Base-by-base conservation (phyloP, 2,888 invertebrate genomes). In the Polyommatus iphigenia region DNA sequence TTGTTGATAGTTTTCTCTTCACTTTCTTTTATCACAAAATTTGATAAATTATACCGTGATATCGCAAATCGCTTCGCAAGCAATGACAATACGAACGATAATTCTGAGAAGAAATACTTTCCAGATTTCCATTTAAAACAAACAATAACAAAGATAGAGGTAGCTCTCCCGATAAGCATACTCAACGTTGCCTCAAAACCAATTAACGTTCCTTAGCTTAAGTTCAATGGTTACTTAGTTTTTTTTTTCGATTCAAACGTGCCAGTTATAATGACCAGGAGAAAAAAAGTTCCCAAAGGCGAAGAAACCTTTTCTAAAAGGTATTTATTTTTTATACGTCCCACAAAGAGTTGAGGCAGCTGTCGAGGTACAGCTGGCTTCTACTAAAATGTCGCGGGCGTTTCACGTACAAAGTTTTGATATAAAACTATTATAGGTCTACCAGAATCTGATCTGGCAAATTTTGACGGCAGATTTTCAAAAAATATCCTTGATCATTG, bases 291-390 rank as follows among this genome's bases (percentile, higher is more conserved):
- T 84, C 83, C 85, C 86, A 84, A 88, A 88, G 87, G 89, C 85
- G 83, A 87, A 88, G 84, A 84, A 85, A 82, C 85, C 78, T 80
- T 89, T 90, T 89, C 89, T 88, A 88, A 89, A 92, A 90, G 89
- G 90, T 91, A 91, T 82, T 81, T 82, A 84, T 88, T 89, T 90
- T 89, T 87, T 88, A 87, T 84, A 81, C 80, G 83, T 85, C 85
- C 84, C 82, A 91, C 90, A 92, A 90, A 90, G 91, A 88, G 87
- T 86, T 88, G 84, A 85, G 84, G 84, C 92, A 93, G 92, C 91
- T 93, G 93, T 86, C 83, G 81, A 81, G 81, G 81, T 88, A 87
- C 92, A 93, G 90, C 92, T 90, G 91, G 88, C 86, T 83, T 82
- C 83, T 82, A 82, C 83, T 81, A 80, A 83, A 82, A 83, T 83